A percentile compares a stretch with the other conserved stretches of the same genome.
Evolutionary conservation across 2,888 invertebrate species (phyloP).

Genomic region (Sesamia inferens): DNA sequence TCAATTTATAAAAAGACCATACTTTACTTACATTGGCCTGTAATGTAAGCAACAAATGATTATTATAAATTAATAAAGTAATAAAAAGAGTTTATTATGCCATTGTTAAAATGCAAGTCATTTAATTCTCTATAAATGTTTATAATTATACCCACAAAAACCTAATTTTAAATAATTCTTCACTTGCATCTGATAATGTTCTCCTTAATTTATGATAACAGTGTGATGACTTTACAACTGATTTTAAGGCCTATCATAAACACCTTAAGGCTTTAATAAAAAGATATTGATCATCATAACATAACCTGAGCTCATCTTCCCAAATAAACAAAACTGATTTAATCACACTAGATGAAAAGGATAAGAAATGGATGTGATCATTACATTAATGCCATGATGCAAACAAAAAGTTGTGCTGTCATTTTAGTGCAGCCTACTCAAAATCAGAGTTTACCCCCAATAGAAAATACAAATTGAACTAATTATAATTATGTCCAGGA

Average conservation of each 20-base stretch:
- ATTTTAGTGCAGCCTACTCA: no score
- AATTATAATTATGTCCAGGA: not conserved
- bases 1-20: conserved; percentile 1
- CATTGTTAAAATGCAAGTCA: conserved; percentile 38
- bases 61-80: not conserved
- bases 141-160: not conserved
- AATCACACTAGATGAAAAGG: no score
- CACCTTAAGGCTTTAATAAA: not conserved
- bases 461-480: not conserved
- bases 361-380: no score
- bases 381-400: no score
- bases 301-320: not conserved
- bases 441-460: no score
- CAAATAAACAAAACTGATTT: not conserved
- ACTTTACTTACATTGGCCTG: not conserved
- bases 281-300: not conserved
- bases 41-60: not conserved
- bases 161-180: not conserved
- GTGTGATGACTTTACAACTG: not conserved
- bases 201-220: not conserved
- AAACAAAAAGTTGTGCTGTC: no score
- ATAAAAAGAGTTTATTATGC: not conserved
- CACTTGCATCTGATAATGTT: conserved; percentile 2
- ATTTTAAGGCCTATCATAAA: not conserved
- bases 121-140: conserved; percentile 19